Percentiles rank a stretch among this genome's conserved stretches.
Evolutionary conservation across 2,888 invertebrate species (phyloP).

Genomic region (Oxycera nigricornis): DNA sequence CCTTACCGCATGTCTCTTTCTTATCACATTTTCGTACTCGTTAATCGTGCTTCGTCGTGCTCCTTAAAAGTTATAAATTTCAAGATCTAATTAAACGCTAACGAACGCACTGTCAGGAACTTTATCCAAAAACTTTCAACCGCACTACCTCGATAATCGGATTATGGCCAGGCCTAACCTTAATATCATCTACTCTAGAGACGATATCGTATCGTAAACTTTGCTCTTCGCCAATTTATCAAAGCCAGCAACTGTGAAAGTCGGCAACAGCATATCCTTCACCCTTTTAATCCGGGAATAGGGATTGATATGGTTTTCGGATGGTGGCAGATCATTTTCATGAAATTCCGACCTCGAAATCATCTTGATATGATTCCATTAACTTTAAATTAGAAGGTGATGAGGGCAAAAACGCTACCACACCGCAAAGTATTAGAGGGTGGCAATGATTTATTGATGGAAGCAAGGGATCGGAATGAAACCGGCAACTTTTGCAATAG

Average conservation of each 20-base stretch:
- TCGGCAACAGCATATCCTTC: background rate
- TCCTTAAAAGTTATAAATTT: constrained; percentile 11
- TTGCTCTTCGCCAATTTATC: constrained; percentile 7
- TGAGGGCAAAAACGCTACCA: too few species aligned
- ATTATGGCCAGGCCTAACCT: background rate
- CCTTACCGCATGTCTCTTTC: too few species aligned
- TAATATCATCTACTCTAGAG: background rate
- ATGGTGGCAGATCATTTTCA: constrained; percentile 3
- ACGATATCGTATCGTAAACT: background rate
- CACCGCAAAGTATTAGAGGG: too few species aligned
- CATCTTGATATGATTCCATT: too few species aligned
- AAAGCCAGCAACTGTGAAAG: background rate
- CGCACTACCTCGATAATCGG: constrained; percentile 19
- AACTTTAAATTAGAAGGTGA: too few species aligned
- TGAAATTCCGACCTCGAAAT: constrained; percentile 3
- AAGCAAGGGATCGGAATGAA: too few species aligned
- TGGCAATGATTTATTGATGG: too few species aligned
- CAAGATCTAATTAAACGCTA: constrained; percentile 22
- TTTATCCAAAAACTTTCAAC: background rate
- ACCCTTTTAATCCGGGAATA: too few species aligned
- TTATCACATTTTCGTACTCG: too few species aligned
- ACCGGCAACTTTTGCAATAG: too few species aligned
- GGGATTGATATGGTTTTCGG: too few species aligned
- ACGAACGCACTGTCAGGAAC: background rate
- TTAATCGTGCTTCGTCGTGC: too few species aligned